These are phyloP conservation scores for Protonibea diacanthus DNA, from an alignment of 2,797 vertebrate species.

Conservation along the genomic window DNA sequence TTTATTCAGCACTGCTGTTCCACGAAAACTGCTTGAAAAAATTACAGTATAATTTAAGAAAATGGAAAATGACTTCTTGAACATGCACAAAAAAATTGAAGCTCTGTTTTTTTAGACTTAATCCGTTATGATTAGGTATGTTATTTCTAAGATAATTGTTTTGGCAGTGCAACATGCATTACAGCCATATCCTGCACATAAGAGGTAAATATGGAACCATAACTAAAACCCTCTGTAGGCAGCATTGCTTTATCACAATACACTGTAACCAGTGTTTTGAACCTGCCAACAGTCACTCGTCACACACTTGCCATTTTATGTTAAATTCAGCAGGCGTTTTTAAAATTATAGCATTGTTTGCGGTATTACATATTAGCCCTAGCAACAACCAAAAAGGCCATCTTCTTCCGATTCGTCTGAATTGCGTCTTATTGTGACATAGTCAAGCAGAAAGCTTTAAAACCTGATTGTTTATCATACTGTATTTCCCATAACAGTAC, in stretches of 20 bases:
- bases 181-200: constrained; percentile 28
- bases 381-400: constrained; percentile 11
- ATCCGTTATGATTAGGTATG: constrained; percentile 29
- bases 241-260: constrained; percentile 37
- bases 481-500: constrained; percentile 8
- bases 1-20: constrained; percentile 13
- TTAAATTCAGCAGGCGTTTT: constrained; percentile 37
- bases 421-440: background rate
- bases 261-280: constrained; percentile 37
- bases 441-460: constrained; percentile 7
- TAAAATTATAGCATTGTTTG: constrained; percentile 16
- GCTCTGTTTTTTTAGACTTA: constrained; percentile 18
- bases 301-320: constrained; percentile 51
- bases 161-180: constrained; percentile 44
- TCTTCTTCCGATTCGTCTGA: background rate
- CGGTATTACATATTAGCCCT: constrained; percentile 8
- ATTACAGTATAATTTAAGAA: constrained; percentile 25
- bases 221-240: constrained; percentile 53
- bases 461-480: constrained; percentile 10
- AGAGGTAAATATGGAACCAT: constrained; percentile 53
- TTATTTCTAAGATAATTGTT: constrained; percentile 39
- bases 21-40: constrained; percentile 1
- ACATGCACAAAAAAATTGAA: constrained; percentile 16
- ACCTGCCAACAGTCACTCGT: constrained; percentile 45
- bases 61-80: constrained; percentile 27